These are phyloP conservation scores for Gadopsis marmoratus DNA, from an alignment of 2,797 vertebrate species.

Conservation along the genomic window DNA sequence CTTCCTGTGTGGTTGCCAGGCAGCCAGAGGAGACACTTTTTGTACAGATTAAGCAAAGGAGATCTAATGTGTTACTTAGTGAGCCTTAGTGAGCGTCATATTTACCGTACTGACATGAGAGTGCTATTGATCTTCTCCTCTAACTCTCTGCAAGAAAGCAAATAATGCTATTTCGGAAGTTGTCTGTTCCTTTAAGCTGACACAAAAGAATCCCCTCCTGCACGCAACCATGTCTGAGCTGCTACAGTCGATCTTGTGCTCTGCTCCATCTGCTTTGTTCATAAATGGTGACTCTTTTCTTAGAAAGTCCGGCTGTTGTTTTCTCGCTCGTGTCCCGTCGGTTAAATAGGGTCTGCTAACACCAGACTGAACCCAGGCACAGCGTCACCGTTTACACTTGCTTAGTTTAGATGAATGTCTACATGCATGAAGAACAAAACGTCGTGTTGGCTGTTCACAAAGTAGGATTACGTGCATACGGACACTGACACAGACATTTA, in stretches of 20 bases:
- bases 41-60: background rate
- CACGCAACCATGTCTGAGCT: background rate
- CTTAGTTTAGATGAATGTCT: conserved; percentile 72
- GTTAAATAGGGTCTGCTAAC: background rate
- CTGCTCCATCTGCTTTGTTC: conserved; percentile 30
- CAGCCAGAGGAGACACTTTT: background rate
- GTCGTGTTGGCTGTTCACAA: conserved; percentile 33
- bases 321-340: conserved; percentile 21
- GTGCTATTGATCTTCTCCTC: background rate
- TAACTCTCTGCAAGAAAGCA: background rate
- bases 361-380: conserved; percentile 23
- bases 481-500: conserved; percentile 23
- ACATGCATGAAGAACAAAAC: conserved; percentile 71
- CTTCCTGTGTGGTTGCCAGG: background rate
- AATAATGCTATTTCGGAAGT: background rate
- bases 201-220: background rate
- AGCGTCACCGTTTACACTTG: conserved; percentile 58
- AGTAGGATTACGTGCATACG: conserved; percentile 27
- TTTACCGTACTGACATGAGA: background rate
- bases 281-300: background rate
- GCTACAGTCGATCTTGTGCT: conserved; percentile 12
- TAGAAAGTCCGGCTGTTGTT: conserved; percentile 13
- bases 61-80: background rate
- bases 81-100: background rate
- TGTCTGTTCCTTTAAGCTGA: background rate